Base-by-base conservation (phyloP, 2,888 invertebrate genomes). In the Heliconius erato region DNA sequence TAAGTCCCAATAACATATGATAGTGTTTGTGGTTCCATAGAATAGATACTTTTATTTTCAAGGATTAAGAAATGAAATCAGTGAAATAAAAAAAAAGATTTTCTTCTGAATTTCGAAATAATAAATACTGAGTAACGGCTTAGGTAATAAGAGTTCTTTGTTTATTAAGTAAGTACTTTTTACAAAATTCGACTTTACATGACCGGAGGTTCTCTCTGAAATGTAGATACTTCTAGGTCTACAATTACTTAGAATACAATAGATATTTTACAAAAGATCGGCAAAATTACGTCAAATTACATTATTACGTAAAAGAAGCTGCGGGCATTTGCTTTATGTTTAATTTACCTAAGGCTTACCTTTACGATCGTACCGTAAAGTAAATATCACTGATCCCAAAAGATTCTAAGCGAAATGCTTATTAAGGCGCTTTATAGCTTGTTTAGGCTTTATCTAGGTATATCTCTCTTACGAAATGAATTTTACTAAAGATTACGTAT, bases 361-460 rank as follows among this genome's bases (percentile, higher is more conserved):
- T 92, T 92, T 92, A 93, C 91, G 92, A 80, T 76, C 71, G 90
- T 86, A 84, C 91, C 91, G 90, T 93, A 92, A 93, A 93, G 90
- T 89, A 91, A 92, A 91, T 91, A 92, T 91, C 90, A 90, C 89
- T 91, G 90, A 90, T 90, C 90, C 87, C 87, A 85, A 89, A 90
- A 90, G 90, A 91, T 91, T 91, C 88, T 84, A 87, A 82, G 84
- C 88, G 88, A 89, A 91, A 91, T 89, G 89, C 91, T 92, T 92
- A 92, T 91, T 92, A 92, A 91, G 91, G 89, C 90, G 85, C 89
- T 91, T 92, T 93, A 91, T 90, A 87, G 89, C 89, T 90, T 91
- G 91, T 91, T 92, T 90, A 88, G 87, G 71, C 89, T 91, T 91
- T 91, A 92, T 85, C 86, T 86, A 54, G 23, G 19, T 54, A 84